phyloP scores from a whole-genome alignment of 2,888 invertebrate genomes.

The Timema podura region DNA sequence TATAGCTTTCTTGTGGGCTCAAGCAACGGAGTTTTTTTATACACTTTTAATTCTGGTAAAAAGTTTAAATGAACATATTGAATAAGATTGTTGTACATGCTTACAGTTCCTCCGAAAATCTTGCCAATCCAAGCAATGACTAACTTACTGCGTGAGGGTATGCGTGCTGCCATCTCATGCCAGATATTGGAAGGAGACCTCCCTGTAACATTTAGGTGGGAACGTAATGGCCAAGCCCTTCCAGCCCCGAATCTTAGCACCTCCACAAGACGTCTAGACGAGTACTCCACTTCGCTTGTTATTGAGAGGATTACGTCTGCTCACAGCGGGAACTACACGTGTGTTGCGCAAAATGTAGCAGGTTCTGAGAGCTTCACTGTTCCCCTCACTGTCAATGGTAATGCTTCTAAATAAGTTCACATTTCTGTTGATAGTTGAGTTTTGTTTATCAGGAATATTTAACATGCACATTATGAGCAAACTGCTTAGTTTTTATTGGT shows the following conservation, averaged over 20 bases:
- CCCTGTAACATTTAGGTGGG: slow-evolving; percentile 88
- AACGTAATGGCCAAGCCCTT: slow-evolving; percentile 77
- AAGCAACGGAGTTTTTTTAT: too few species aligned
- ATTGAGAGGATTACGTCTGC: slow-evolving; percentile 81
- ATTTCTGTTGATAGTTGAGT: too few species aligned
- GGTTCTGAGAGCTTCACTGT: slow-evolving; percentile 73
- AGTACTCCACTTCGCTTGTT: slow-evolving; percentile 79
- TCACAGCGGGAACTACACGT: slow-evolving; percentile 89
- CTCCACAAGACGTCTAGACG: slow-evolving; percentile 63
- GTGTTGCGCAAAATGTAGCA: slow-evolving; percentile 83
- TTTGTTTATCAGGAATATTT: too few species aligned
- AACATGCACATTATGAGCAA: too few species aligned
- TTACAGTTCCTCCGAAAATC: slow-evolving; percentile 75
- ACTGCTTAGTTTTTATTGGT: too few species aligned
- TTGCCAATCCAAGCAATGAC: slow-evolving; percentile 79
- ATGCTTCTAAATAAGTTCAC: too few species aligned
- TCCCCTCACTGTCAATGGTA: slow-evolving; percentile 77
- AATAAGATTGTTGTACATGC: slow-evolving; percentile 19
- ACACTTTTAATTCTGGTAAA: background rate
- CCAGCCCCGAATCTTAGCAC: slow-evolving; percentile 56
- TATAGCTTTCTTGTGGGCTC: too few species aligned
- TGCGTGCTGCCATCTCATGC: slow-evolving; percentile 85
- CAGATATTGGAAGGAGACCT: slow-evolving; percentile 89
- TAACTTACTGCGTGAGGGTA: slow-evolving; percentile 59
- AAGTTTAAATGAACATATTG: background rate